These are phyloP conservation scores for Pelodytes ibericus DNA, from an alignment of 2,797 vertebrate species.

Conservation along the genomic window DNA sequence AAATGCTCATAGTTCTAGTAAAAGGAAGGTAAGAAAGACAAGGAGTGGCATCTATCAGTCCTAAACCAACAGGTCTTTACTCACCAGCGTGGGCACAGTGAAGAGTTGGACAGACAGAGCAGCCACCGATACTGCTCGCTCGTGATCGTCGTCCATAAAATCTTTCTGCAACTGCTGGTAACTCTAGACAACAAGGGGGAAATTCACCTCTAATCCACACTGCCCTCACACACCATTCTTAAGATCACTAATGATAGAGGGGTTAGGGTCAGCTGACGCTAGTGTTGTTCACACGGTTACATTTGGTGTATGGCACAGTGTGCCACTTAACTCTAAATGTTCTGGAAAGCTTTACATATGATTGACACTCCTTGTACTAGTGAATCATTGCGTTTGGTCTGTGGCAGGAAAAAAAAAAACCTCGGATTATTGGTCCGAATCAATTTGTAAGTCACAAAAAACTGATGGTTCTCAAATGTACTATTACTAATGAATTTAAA, in stretches of 20 bases:
- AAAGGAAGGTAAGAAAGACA: constrained; percentile 82
- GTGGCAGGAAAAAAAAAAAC: too few relatives aligned
- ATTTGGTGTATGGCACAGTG: neutral
- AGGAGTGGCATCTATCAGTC: constrained; percentile 81
- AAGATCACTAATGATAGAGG: constrained; percentile 49
- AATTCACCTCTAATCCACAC: constrained; percentile 86
- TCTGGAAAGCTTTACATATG: neutral
- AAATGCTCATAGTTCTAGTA: constrained; percentile 93
- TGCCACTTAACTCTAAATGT: neutral
- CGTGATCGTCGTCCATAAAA: constrained; percentile 99
- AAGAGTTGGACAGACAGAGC: constrained; percentile 98
- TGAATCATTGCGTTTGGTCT: too few relatives aligned
- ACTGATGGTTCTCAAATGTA: too few relatives aligned
- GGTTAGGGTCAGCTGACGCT: neutral
- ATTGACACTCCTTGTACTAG: neutral
- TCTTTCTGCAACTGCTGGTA: constrained; percentile 97
- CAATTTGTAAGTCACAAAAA: too few relatives aligned
- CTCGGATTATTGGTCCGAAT: too few relatives aligned
- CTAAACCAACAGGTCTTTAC: constrained; percentile 77
- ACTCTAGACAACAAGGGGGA: constrained; percentile 93
- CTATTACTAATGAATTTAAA: too few relatives aligned
- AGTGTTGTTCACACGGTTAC: neutral
- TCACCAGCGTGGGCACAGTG: constrained; percentile 97
- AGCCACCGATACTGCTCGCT: constrained; percentile 95
- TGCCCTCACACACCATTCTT: constrained; percentile 67